phyloP scores from a whole-genome alignment of 2,888 invertebrate genomes.

The Troilus luridus region DNA sequence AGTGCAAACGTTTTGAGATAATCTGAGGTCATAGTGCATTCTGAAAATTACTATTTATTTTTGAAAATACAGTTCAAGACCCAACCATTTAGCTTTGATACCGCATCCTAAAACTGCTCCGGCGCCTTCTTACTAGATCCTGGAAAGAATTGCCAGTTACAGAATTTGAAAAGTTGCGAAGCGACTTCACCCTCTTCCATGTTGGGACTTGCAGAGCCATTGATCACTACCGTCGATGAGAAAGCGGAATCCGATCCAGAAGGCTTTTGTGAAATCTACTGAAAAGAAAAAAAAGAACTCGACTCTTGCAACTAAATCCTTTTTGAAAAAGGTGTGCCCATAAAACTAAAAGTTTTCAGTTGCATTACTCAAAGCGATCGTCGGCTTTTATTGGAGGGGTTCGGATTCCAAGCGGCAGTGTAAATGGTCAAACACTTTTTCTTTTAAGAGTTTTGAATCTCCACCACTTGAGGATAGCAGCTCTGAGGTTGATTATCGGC shows the following conservation, averaged over 20 bases:
- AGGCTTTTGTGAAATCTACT: slow-evolving; percentile 46
- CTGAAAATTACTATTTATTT: too few species aligned
- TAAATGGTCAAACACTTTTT: slow-evolving; percentile 46
- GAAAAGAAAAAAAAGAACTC: slow-evolving; percentile 1
- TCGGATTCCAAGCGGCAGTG: slow-evolving; percentile 36
- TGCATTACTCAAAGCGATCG: slow-evolving; percentile 46
- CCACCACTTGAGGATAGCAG: not conserved
- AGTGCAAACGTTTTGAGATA: too few species aligned
- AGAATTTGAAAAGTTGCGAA: not conserved
- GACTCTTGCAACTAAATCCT: slow-evolving; percentile 46
- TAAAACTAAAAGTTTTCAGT: slow-evolving; percentile 50
- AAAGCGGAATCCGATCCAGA: slow-evolving; percentile 47
- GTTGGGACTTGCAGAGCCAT: not conserved
- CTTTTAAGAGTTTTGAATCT: slow-evolving; percentile 8
- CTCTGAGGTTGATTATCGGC: not conserved
- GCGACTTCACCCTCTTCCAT: not conserved
- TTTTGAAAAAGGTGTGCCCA: slow-evolving; percentile 49
- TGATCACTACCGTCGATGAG: slow-evolving; percentile 13
- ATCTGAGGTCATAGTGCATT: too few species aligned
- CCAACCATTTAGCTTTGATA: too few species aligned
- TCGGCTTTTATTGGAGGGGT: slow-evolving; percentile 40
- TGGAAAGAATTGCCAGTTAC: not conserved
- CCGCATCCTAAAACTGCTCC: not conserved
- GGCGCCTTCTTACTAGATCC: not conserved
- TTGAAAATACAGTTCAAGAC: too few species aligned